phyloP scores from a whole-genome alignment of 2,113 vertebrate species.

The Cinclus mexicanus region DNA sequence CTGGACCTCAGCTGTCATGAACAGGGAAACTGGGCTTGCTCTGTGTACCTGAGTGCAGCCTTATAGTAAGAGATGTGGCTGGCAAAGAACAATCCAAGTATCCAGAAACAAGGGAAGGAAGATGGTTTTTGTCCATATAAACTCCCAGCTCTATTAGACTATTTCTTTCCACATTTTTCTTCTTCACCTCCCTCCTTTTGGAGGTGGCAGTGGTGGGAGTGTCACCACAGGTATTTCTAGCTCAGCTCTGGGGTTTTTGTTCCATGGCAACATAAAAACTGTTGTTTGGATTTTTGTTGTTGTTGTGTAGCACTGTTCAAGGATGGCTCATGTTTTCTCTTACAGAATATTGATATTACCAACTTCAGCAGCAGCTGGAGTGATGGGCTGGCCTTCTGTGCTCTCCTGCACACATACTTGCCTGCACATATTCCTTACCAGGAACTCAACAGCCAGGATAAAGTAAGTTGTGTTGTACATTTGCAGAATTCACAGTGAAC shows the following conservation, averaged over 20 bases:
- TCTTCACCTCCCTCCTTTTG: background rate
- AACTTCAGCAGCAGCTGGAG: constrained; percentile 97
- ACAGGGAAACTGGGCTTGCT: background rate
- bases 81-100: background rate
- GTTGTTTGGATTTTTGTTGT: background rate
- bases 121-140: background rate
- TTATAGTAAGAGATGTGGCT: background rate
- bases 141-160: background rate
- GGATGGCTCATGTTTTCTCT: background rate
- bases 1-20: background rate
- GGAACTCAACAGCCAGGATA: constrained; percentile 89
- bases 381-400: constrained; percentile 90
- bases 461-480: constrained; percentile 68
- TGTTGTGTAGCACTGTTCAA: background rate
- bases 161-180: background rate
- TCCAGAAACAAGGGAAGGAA: background rate
- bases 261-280: background rate
- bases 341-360: constrained; percentile 90
- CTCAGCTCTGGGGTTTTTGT: background rate
- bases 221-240: background rate
- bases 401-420: constrained; percentile 88
- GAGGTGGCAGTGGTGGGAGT: background rate
- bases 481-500: background rate
- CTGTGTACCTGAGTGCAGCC: background rate
- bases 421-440: constrained; percentile 93